A percentile compares a stretch with the other conserved stretches of the same genome.
Conservation (phyloP, 2,888 invertebrate species). For the Tricholauxania praeusta region DNA sequence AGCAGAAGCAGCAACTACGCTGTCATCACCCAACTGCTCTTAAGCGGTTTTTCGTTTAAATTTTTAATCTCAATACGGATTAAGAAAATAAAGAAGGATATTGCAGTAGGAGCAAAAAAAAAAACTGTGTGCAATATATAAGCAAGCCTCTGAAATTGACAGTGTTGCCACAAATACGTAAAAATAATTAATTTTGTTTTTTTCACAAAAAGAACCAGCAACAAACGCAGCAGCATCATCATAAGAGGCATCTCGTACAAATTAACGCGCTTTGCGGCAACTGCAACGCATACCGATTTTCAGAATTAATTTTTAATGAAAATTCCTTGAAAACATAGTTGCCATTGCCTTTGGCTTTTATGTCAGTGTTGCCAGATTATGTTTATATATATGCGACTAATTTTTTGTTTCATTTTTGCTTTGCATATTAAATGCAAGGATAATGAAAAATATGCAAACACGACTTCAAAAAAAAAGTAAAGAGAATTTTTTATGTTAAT, state of each 20-base stretch:
- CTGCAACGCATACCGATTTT: conserved; percentile 18
- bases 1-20: too few species aligned
- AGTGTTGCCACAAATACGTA: background rate
- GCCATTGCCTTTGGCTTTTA: background rate
- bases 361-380: background rate
- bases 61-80: conserved; percentile 2
- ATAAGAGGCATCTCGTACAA: background rate
- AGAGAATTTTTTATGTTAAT: background rate
- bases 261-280: conserved; percentile 9
- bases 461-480: background rate
- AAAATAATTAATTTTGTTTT: too few species aligned
- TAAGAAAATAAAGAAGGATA: background rate
- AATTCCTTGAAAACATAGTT: conserved; percentile 30
- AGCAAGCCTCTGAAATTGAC: background rate
- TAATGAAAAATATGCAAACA: conserved; percentile 9
- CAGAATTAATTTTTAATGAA: conserved; percentile 37
- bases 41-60: conserved; percentile 17
- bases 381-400: too few species aligned
- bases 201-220: background rate
- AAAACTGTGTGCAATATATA: background rate
- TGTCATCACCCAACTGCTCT: background rate
- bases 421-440: background rate
- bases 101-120: background rate
- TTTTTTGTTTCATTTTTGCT: background rate
- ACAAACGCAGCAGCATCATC: background rate